Evolutionary conservation across 2,888 invertebrate species (phyloP), one percentile per base, ranked within the genome.

Genomic region (Dascillus cervinus): DNA sequence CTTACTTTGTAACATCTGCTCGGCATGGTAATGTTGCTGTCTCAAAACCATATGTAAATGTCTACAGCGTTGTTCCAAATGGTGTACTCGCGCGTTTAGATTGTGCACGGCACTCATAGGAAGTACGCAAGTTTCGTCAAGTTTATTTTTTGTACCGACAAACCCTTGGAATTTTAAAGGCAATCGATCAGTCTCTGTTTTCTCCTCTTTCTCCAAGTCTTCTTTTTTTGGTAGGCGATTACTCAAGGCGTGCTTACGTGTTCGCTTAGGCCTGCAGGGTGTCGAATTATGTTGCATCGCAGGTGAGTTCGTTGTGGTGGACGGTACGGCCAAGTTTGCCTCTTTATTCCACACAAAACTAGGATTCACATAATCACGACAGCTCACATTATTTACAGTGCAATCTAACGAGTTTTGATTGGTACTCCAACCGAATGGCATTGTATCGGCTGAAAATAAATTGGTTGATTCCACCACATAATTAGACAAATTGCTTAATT

Each of bases 21-120:
- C 77, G n/a, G 74, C 71, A 47, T 75, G 72, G 30, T 72, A 70
- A 50, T 79, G 78, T 49, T 79, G 78, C 49, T 74, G 75, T 39
- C 75, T 72, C 36, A 79, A 64, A 28, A 73, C 71, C 41, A 71
- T 62, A 55, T 78, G 75, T 39, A 80, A 59, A 58, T 75, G 74
- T 42, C 74, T 69, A 55, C 77, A 75, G 39, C 73, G 70, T 46
- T 76, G 69, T 51, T 80, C 79, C 46, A 79, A 66, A 44, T 68
- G 65, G 35, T 58, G 55, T 26, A 58, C 50, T 32, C 60, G 49
- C 2, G 53, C 54, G 31, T 60, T 58, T 35, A 65, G 45, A 40
- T 55, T 58, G 30, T 62, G 61, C 14, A 60, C 46, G 6, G 53
- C 52, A 37, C 48, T 52, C 24, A 61, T 27, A 11, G 62, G 54